Conservation (phyloP, 2,113 vertebrate species). For the Anolis sagrei region DNA sequence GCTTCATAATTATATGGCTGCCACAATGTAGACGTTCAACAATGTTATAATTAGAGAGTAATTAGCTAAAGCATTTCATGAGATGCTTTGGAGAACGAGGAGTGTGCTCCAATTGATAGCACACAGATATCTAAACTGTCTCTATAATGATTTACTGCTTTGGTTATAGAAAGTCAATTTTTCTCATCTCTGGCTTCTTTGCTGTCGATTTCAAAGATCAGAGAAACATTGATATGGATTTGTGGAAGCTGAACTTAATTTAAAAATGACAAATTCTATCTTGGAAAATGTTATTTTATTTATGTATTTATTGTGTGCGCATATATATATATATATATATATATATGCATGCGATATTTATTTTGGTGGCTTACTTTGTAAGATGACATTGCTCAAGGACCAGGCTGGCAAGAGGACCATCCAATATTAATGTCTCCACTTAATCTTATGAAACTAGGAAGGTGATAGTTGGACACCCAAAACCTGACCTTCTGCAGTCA, state of each 20-base stretch:
- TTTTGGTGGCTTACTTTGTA: background rate
- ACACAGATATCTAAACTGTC: slow-evolving; percentile 57
- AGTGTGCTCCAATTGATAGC: slow-evolving; percentile 63
- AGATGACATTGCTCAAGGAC: background rate
- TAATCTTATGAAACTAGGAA: background rate
- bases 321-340: background rate
- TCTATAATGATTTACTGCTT: slow-evolving; percentile 55
- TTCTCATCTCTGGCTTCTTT: slow-evolving; percentile 7
- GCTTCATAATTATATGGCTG: slow-evolving; percentile 75
- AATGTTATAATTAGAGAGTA: slow-evolving; percentile 80
- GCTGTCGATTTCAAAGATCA: slow-evolving; percentile 20
- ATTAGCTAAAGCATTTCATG: slow-evolving; percentile 78
- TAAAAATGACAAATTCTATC: background rate
- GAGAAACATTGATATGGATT: slow-evolving; percentile 12
- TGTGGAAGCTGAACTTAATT: background rate
- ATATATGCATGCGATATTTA: background rate
- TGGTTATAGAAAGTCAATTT: slow-evolving; percentile 13
- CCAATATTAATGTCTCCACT: background rate
- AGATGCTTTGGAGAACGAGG: slow-evolving; percentile 69
- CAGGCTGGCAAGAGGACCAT: background rate
- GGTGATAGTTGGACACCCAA: background rate
- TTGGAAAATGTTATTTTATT: background rate
- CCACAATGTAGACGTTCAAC: slow-evolving; percentile 75
- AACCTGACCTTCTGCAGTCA: no score
- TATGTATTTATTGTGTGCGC: background rate